These are phyloP conservation scores for Trachelus tabidus DNA, from an alignment of 2,888 invertebrate genomes.

Conservation along the genomic window DNA sequence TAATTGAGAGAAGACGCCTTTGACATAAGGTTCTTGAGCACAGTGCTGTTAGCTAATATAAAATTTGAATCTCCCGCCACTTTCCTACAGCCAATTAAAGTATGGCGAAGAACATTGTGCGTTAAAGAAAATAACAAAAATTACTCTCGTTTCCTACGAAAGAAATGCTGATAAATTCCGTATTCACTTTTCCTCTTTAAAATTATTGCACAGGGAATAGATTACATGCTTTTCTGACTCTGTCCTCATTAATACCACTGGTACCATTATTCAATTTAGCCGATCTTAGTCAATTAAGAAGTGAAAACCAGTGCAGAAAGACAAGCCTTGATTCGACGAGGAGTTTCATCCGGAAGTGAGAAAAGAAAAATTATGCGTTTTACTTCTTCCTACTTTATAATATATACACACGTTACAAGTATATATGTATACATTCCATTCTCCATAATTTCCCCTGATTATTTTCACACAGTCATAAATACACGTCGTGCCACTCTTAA, in stretches of 20 bases:
- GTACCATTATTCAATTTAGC: slow-evolving; percentile 36
- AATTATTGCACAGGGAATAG: slow-evolving; percentile 12
- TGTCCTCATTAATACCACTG: not conserved
- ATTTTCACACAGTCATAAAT: not conserved
- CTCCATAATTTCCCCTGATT: not conserved
- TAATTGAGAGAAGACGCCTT: not conserved
- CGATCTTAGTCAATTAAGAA: slow-evolving; percentile 37
- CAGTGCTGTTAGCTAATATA: not conserved
- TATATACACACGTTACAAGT: too few species aligned
- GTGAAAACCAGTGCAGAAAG: slow-evolving; percentile 37
- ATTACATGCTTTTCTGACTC: slow-evolving; percentile 27
- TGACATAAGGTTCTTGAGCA: not conserved
- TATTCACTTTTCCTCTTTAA: slow-evolving; percentile 23
- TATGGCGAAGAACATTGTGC: too few species aligned
- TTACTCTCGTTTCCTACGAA: not conserved
- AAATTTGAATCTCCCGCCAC: not conserved
- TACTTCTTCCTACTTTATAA: not conserved
- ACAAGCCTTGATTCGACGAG: slow-evolving; percentile 20
- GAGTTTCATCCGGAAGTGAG: slow-evolving; percentile 18
- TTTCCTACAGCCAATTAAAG: not conserved
- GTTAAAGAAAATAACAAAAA: not conserved
- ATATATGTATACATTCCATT: not conserved
- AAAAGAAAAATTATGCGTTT: not conserved
- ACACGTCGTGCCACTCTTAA: not conserved
- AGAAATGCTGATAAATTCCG: not conserved